Conservation (phyloP, 2,113 vertebrate genomes). For the Arizona elegans region DNA sequence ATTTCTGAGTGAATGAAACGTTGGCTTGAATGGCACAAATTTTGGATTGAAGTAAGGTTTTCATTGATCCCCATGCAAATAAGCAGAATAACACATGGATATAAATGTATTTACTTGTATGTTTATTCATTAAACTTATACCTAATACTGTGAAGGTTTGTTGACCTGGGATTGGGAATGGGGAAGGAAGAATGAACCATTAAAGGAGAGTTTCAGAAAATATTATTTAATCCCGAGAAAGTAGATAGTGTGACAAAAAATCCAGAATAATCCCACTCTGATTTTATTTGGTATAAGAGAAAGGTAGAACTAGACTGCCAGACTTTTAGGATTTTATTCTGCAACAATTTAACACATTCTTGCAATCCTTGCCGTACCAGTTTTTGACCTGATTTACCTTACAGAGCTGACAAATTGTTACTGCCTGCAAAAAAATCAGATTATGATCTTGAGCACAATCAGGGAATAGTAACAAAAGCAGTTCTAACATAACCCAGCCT, state of each 20-base stretch:
- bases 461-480: neutral
- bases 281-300: neutral
- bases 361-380: neutral
- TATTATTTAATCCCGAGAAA: neutral
- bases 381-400: neutral
- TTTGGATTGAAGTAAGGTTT: neutral
- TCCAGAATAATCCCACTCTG: neutral
- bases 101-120: neutral
- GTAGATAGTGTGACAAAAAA: neutral
- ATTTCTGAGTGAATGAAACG: neutral
- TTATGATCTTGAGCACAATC: neutral
- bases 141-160: neutral
- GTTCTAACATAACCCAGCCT: constrained; percentile 2
- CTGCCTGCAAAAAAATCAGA: neutral
- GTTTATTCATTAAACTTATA: no score
- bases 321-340: neutral
- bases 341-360: neutral
- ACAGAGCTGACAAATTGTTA: neutral
- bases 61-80: neutral
- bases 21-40: neutral
- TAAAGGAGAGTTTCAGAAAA: neutral
- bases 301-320: neutral
- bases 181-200: neutral
- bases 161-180: neutral
- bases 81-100: neutral